Percentiles rank a stretch among this genome's conserved stretches.
Evolutionary conservation across 2,113 vertebrate species (phyloP).

Genomic region (Myocastor coypus): DNA sequence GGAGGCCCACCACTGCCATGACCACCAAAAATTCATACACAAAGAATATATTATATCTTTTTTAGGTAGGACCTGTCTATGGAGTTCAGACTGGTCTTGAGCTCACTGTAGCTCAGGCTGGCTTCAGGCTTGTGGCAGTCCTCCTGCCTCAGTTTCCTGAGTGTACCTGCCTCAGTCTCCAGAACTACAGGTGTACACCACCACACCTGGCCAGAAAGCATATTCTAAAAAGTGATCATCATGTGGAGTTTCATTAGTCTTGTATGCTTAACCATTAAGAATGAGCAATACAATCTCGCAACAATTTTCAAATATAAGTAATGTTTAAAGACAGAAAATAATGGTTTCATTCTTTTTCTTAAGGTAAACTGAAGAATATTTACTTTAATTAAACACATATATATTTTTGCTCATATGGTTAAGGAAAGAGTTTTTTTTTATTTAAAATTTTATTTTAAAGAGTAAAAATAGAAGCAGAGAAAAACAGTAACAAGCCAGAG

Average conservation of each 20-base stretch:
- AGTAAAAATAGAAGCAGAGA: no score
- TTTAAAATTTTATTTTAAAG: no score
- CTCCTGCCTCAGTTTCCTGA: background rate
- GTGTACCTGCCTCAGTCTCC: background rate
- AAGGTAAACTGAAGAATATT: constrained; percentile 10
- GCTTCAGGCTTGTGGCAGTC: background rate
- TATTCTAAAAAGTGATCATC: background rate
- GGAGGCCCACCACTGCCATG: background rate
- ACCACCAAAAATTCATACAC: background rate
- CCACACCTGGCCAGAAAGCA: background rate
- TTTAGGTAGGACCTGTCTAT: background rate
- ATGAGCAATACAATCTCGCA: background rate
- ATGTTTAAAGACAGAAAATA: background rate
- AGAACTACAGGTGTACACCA: background rate
- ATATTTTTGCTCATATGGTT: background rate
- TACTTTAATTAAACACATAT: constrained; percentile 21
- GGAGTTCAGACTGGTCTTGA: background rate
- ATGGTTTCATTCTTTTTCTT: constrained; percentile 49
- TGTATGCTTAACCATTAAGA: constrained; percentile 44
- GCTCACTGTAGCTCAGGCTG: background rate
- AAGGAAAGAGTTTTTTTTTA: constrained; percentile 14
- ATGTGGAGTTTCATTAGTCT: constrained; percentile 24
- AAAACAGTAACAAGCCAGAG: no score
- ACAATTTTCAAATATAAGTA: constrained; percentile 53
- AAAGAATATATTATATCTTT: background rate